These are phyloP conservation scores for Stigmatopora nigra DNA, from an alignment of 2,113 vertebrate species.

Conservation along the genomic window DNA sequence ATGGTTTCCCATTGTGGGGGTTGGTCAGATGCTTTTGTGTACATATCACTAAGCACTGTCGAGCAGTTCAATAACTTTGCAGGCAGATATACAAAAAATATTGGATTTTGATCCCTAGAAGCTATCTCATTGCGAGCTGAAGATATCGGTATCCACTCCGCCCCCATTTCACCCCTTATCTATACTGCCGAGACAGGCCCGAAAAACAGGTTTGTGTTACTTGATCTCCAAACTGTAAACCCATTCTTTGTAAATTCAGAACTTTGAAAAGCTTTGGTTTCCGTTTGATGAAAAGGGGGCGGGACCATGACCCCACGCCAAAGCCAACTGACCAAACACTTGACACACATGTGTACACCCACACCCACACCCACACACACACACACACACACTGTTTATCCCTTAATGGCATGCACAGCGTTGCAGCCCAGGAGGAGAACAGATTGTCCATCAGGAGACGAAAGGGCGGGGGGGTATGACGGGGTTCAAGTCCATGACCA, in stretches of 20 bases:
- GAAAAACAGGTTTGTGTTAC: conserved; percentile 2
- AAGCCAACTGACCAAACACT: conserved; percentile 50
- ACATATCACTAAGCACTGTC: too few relatives aligned
- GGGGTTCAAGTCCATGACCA: conserved; percentile 16
- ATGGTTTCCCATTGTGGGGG: too few relatives aligned
- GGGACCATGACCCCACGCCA: conserved; percentile 24
- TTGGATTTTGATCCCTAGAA: too few relatives aligned
- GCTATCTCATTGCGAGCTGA: too few relatives aligned
- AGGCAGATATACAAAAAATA: too few relatives aligned
- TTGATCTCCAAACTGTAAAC: background rate
- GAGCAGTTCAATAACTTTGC: too few relatives aligned
- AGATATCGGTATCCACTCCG: background rate
- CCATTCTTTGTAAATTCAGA: conserved; percentile 12
- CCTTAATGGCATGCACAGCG: conserved; percentile 50
- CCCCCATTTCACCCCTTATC: background rate
- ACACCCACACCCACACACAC: conserved; percentile 17
- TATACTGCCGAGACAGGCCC: background rate
- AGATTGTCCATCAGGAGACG: conserved; percentile 61
- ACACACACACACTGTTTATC: conserved; percentile 40
- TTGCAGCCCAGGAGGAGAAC: conserved; percentile 44
- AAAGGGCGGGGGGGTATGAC: conserved; percentile 27
- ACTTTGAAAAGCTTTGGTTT: conserved; percentile 13
- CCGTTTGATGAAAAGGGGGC: conserved; percentile 29
- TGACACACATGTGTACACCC: conserved; percentile 26
- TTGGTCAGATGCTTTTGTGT: too few relatives aligned